Evolutionary conservation across 2,888 invertebrate genomes (phyloP), one percentile per base, ranked within the genome.

Genomic region (Antitype chi): DNA sequence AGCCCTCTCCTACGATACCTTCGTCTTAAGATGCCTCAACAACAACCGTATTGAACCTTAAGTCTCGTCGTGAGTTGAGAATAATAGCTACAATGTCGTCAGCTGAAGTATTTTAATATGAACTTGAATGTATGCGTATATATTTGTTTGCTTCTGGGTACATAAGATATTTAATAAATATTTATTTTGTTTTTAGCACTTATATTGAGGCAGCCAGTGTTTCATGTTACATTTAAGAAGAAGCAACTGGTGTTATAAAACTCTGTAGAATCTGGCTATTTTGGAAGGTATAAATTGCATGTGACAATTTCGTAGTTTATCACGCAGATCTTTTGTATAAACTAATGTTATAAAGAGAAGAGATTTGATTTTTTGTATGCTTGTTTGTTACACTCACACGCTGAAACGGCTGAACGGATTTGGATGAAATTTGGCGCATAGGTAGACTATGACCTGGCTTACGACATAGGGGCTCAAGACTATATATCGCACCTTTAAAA

Each of bases 1-100:
- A 62, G 38, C 47, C 25, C 47, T 69, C 25, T 69, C 23, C 32
- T 62, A 62, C 43, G 25, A 69, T 38, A 62, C n/a, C 53, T 47
- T 60, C 17, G 49, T 63, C 55, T 79, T 7, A 25, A 63, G 23
- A 8, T 4, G 8, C 13, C 23, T n/a, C 25, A 25, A 38, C 38
- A 25, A 38, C 25, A 53, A 32, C 43, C 1, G 32, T 2, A 49
- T 23, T 2, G 5, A 43, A 53, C 4, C 2, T 1, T 1, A 47
- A 43, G 13, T 13, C 7, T 32, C 2, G 25, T 53, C 15, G 25
- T 59, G 20, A 23, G 47, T n/a, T 25, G 7, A 11, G 55, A 70
- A 62, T 47, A 78, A 70, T 62, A 64, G 32, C 25, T 60, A 23
- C 6, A 32, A 5, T 13, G 8, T n/a, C 7, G 15, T 28, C 17